Base-by-base conservation (phyloP, 2,888 invertebrate genomes). In the Camponotus fellah region DNA sequence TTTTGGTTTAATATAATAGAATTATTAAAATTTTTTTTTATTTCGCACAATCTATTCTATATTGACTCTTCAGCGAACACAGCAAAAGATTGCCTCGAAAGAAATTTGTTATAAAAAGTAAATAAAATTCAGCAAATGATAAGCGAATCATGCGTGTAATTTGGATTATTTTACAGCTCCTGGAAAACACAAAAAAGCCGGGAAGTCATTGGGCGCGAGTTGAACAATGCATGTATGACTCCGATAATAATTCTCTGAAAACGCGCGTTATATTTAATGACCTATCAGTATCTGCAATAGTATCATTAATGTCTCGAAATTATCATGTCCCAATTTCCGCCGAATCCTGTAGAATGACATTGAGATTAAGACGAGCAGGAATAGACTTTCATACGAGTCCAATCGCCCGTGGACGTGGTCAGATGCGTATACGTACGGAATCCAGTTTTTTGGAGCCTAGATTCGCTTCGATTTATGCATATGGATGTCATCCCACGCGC, bases 391-490 rank as follows among this genome's bases (percentile, higher is more conserved):
- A 96, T 87, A 97, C 97, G 0, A 96, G 96, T 87, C 97, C 97
- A 0, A 95, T 97, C 40, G 96, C 96, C 66, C 96, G 96, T 49
- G 96, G 96, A 89, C 96, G 96, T 0, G 97, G 97, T 0, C 97
- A 97, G 89, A 97, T 97, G 94, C 96, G 97, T 90, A 97, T 97
- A 2, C 96, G 97, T 94, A 97, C 97, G 0, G 97, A 97, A 92
- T 97, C 98, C 0, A 97, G 97, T 93, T 98, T 98, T 91, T 96
- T 98, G 0, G 98, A 98, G 91, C 98, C 98, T 0, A 97, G 98
- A 17, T 98, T 98, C 91, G 97, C 98, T 53, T 98, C 98, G 65
- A 97, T 98, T 0, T 98, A 98, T 92, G 98, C 98, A 0, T 98
- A 98, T 88, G 97, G 97, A 0, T 98, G 98, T 91, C 97, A 97